Conservation (phyloP, 2,113 vertebrate species). For the Crotalus viridis region DNA sequence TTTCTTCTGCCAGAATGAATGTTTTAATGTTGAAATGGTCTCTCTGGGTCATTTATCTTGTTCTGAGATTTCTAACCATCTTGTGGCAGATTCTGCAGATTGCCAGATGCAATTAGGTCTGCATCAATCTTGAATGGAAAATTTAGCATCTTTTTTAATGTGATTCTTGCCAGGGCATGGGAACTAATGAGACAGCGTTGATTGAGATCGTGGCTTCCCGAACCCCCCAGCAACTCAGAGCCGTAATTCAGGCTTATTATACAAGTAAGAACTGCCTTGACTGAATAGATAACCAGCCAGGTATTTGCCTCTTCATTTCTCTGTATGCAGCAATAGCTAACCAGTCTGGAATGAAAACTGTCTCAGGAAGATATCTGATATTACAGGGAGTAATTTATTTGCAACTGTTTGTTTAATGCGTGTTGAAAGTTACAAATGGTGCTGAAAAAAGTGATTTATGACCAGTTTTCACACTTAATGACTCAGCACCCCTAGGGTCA, state of each 20-base stretch:
- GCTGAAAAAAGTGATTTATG: not conserved
- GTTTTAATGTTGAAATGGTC: not conserved
- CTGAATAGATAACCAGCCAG: not conserved
- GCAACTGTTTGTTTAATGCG: not conserved
- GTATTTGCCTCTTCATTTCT: not conserved
- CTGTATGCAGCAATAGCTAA: not conserved
- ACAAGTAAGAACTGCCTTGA: conserved; percentile 65
- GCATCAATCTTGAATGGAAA: not conserved
- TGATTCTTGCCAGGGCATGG: conserved; percentile 70
- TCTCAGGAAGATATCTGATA: not conserved
- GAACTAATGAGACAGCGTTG: conserved; percentile 77
- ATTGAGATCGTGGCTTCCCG: conserved; percentile 85
- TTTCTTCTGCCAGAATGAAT: not conserved
- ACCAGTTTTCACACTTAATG: not conserved
- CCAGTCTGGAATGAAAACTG: not conserved
- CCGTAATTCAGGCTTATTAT: conserved; percentile 76
- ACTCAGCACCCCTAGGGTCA: not conserved
- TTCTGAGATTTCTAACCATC: not conserved
- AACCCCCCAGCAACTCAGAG: conserved; percentile 79
- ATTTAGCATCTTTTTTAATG: not conserved
- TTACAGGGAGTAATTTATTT: not conserved
- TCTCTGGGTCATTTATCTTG: not conserved
- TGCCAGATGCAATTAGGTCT: not conserved
- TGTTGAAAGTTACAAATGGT: not conserved
- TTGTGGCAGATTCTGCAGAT: not conserved